Evolutionary conservation across 1,140 invertebrate genomes (phyloP).

Genomic region (Pseudomyrmex gracilis): DNA sequence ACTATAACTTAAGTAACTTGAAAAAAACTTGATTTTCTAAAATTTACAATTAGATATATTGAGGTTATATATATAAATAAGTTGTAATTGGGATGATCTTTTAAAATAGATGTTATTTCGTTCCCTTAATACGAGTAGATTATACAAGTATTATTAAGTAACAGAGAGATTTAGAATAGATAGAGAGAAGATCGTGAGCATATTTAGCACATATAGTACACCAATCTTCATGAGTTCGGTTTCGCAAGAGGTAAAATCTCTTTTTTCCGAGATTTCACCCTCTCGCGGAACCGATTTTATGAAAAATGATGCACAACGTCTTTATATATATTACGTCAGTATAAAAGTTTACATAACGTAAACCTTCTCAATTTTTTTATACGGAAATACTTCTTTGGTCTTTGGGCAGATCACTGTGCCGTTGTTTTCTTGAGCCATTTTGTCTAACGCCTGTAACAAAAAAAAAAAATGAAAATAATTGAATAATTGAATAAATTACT

Average conservation of each 20-base stretch:
- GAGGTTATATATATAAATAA: conserved; percentile 52
- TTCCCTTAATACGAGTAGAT: conserved; percentile 55
- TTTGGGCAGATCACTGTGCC: conserved; percentile 96
- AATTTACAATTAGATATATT: too few relatives aligned
- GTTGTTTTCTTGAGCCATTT: conserved; percentile 95
- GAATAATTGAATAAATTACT: conserved; percentile 21
- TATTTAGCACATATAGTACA: conserved; percentile 65
- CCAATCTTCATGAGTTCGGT: too few relatives aligned
- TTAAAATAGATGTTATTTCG: conserved; percentile 76
- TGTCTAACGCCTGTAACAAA: conserved; percentile 90
- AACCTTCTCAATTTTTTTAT: conserved; percentile 97
- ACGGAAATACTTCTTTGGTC: conserved; percentile 95
- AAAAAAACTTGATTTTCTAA: too few relatives aligned
- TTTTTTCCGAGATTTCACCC: too few relatives aligned
- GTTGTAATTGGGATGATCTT: conserved; percentile 41
- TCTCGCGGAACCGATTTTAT: too few relatives aligned
- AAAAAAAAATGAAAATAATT: conserved; percentile 20
- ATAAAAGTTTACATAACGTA: conserved; percentile 93
- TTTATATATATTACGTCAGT: conserved; percentile 40
- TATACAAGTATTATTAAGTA: conserved; percentile 67
- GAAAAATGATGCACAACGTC: neutral
- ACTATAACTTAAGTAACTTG: too few relatives aligned
- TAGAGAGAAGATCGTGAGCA: conserved; percentile 22
- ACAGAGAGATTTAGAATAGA: conserved; percentile 50
- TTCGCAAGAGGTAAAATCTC: too few relatives aligned